phyloP scores from a whole-genome alignment of 1,140 invertebrate genomes.

The Acromyrmex echinatior region DNA sequence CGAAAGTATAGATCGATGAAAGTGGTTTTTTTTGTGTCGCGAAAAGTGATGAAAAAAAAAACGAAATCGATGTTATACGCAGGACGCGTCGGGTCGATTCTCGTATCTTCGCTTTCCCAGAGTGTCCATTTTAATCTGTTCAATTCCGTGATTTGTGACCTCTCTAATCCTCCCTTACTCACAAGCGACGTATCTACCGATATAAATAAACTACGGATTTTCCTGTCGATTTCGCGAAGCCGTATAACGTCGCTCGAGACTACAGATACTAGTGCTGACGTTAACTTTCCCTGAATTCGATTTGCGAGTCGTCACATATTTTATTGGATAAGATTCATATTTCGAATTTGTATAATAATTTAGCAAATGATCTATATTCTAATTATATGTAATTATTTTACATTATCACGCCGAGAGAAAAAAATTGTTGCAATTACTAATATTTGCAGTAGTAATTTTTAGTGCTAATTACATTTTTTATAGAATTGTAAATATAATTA shows the following conservation, averaged over 20 bases:
- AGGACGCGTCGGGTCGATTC: conserved; percentile 48
- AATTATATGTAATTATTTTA: background rate
- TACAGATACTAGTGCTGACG: conserved; percentile 28
- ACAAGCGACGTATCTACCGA: conserved; percentile 42
- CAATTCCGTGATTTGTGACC: conserved; percentile 62
- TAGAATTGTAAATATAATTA: no score
- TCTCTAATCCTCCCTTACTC: conserved; percentile 57
- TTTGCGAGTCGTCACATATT: conserved; percentile 42
- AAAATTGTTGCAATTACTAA: no score
- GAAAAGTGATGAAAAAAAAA: background rate
- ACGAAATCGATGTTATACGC: conserved; percentile 7
- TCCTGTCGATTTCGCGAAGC: conserved; percentile 49
- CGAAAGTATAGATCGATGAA: background rate
- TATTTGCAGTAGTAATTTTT: no score
- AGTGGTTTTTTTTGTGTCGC: conserved; percentile 17
- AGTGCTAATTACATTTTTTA: no score
- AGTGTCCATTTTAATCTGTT: conserved; percentile 64
- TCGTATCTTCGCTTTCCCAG: conserved; percentile 50
- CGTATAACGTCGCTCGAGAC: conserved; percentile 37
- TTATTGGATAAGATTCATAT: background rate
- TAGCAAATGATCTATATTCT: background rate
- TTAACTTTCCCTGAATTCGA: conserved; percentile 53
- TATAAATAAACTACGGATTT: conserved; percentile 65
- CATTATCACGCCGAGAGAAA: no score
- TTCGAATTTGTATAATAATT: background rate